These are phyloP conservation scores for Drymodes brunneopygia DNA, from an alignment of 2,113 vertebrate species.

Conservation along the genomic window DNA sequence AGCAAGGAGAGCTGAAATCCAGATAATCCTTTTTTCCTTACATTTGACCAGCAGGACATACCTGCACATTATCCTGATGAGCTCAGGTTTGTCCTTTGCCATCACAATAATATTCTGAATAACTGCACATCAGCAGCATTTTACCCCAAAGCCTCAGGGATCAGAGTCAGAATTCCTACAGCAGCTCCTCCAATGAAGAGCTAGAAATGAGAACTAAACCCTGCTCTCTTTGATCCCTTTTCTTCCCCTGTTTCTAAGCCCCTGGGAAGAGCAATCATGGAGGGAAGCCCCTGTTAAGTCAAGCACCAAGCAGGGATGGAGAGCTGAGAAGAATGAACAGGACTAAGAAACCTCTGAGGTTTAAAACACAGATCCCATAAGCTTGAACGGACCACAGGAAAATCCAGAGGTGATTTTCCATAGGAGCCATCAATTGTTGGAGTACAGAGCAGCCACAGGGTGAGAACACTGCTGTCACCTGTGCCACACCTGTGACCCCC, in stretches of 20 bases:
- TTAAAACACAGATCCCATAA: neutral
- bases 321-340: neutral
- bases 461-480: fast-evolving
- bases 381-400: neutral
- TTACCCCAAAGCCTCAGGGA: neutral
- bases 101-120: neutral
- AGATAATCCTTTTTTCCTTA: neutral
- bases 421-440: neutral
- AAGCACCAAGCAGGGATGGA: neutral
- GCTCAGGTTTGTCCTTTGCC: neutral
- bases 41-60: neutral
- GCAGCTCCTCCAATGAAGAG: neutral
- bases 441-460: fast-evolving
- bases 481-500: neutral
- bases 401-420: neutral
- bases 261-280: neutral
- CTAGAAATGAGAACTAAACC: neutral
- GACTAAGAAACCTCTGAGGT: neutral
- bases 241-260: neutral
- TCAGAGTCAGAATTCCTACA: neutral
- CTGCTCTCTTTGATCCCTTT: neutral
- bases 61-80: neutral
- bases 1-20: neutral
- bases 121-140: neutral
- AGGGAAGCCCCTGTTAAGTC: neutral